phyloP scores from a whole-genome alignment of 2,797 vertebrate species.

The Sebastes wilsoni region DNA sequence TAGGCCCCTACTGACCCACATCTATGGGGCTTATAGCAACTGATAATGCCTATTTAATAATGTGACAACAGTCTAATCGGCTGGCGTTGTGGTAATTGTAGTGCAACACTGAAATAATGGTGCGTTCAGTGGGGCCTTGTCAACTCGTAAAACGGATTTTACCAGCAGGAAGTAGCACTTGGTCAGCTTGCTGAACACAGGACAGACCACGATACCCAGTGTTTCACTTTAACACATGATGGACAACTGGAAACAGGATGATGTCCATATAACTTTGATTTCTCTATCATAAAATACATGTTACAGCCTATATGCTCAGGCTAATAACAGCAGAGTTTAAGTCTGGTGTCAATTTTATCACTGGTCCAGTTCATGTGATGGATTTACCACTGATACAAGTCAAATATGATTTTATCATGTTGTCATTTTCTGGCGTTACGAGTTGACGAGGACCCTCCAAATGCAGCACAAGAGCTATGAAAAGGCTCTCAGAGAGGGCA shows the following conservation, averaged over 20 bases:
- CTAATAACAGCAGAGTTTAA: neutral
- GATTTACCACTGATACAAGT: neutral
- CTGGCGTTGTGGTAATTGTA: slow-evolving; percentile 28
- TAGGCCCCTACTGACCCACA: no score
- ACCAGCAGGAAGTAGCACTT: neutral
- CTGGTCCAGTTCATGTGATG: neutral
- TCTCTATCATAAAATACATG: neutral
- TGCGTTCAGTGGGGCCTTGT: neutral
- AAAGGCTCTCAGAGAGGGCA: neutral
- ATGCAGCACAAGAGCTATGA: neutral
- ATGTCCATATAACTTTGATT: neutral
- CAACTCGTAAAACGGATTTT: neutral
- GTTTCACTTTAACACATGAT: neutral
- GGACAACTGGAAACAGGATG: neutral
- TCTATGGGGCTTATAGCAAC: no score
- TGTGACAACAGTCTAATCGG: no score
- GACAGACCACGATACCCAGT: neutral
- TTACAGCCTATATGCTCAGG: neutral
- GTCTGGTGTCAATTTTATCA: neutral
- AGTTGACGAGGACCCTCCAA: neutral
- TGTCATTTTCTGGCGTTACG: neutral
- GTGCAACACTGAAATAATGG: slow-evolving; percentile 45
- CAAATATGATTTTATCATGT: neutral
- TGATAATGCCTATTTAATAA: no score
- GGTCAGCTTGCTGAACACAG: neutral